phyloP scores from a whole-genome alignment of 2,113 vertebrate genomes.

The Carlito syrichta region DNA sequence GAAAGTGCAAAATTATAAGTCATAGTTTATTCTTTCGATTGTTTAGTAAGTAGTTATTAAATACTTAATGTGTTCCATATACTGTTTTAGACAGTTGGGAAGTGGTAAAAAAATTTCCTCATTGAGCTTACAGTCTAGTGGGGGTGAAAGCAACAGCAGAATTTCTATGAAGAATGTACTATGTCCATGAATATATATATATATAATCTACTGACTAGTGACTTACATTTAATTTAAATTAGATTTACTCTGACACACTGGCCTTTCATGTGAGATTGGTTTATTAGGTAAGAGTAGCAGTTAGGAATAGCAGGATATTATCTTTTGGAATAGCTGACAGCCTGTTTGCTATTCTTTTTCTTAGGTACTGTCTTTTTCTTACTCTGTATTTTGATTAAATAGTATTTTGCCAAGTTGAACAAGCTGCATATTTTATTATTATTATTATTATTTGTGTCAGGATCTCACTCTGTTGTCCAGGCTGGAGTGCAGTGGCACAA shows the following conservation, averaged over 20 bases:
- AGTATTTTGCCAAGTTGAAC: neutral
- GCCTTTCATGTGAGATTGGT: neutral
- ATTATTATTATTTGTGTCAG: neutral
- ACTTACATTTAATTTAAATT: conserved; percentile 25
- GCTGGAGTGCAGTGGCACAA: neutral
- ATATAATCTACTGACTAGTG: neutral
- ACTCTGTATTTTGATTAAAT: conserved; percentile 15
- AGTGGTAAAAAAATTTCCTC: neutral
- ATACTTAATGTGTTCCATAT: neutral
- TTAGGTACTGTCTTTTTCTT: neutral
- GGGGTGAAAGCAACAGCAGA: neutral
- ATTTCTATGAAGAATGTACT: neutral
- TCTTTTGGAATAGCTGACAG: neutral
- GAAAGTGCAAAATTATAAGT: neutral
- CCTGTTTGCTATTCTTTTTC: neutral
- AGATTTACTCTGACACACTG: neutral
- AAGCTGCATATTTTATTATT: neutral
- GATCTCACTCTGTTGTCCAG: neutral
- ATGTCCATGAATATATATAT: neutral
- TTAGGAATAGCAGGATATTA: neutral
- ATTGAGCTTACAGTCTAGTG: neutral
- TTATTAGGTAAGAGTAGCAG: neutral
- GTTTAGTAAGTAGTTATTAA: neutral
- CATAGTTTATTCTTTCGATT: conserved; percentile 22
- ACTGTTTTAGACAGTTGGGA: neutral